Conservation (phyloP, 2,113 vertebrate species). For the Caretta caretta region DNA sequence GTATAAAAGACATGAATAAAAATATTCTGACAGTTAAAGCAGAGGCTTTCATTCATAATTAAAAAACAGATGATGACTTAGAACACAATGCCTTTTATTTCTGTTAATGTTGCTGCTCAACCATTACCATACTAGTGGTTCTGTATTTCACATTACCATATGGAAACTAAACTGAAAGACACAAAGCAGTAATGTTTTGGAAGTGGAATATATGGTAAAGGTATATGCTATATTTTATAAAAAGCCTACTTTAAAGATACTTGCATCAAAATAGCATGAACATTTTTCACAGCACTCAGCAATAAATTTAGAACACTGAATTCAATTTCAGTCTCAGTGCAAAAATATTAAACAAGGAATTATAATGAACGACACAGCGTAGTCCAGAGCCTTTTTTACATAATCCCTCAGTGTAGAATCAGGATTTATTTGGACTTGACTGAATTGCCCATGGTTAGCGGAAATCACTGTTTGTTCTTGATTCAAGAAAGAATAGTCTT, state of each 20-base stretch:
- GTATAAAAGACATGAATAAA: constrained; percentile 61
- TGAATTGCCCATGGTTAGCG: constrained; percentile 46
- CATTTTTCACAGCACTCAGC: constrained; percentile 11
- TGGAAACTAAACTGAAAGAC: constrained; percentile 52
- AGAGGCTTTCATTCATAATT: constrained; percentile 72
- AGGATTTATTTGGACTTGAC: constrained; percentile 70
- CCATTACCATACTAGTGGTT: constrained; percentile 37
- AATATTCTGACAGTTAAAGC: constrained; percentile 71
- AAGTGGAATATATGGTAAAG: neutral
- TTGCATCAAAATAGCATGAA: constrained; percentile 20
- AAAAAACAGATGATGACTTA: constrained; percentile 72
- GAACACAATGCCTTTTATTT: constrained; percentile 56
- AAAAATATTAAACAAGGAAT: constrained; percentile 39
- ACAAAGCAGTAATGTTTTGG: neutral
- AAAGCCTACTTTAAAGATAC: constrained; percentile 17
- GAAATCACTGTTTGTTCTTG: constrained; percentile 62
- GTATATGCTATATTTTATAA: constrained; percentile 36
- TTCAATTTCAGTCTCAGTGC: constrained; percentile 14
- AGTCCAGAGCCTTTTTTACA: constrained; percentile 34
- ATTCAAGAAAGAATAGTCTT: constrained; percentile 46
- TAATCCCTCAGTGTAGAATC: constrained; percentile 26
- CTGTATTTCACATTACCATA: constrained; percentile 53
- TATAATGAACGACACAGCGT: neutral
- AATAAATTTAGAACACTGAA: constrained; percentile 5
- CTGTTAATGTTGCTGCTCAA: constrained; percentile 54